These are phyloP conservation scores for Saccostrea glomerata DNA, from an alignment of 1,140 invertebrate genomes.

Conservation along the genomic window DNA sequence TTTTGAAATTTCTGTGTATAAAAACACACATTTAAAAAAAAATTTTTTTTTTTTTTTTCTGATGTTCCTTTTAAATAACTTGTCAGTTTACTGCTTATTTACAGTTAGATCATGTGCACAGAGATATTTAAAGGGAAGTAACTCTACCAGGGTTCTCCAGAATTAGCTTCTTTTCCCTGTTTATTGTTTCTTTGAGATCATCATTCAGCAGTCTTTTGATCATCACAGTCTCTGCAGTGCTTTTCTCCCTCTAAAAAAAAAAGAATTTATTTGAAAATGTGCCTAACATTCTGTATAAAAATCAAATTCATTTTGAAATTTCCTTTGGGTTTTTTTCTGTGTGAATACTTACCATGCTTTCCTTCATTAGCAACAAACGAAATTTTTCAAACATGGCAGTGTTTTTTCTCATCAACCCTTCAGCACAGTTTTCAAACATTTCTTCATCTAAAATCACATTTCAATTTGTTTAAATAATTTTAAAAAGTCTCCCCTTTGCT, in stretches of 20 bases:
- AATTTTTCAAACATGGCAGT: constrained; percentile 89
- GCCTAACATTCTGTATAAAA: neutral
- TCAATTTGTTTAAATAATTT: neutral
- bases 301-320: neutral
- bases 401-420: constrained; percentile 87
- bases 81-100: too few species aligned
- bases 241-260: constrained; percentile 62
- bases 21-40: too few species aligned
- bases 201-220: constrained; percentile 71
- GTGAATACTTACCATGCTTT: constrained; percentile 86
- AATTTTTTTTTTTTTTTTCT: too few species aligned
- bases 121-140: neutral
- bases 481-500: neutral
- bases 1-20: too few species aligned
- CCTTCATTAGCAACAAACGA: constrained; percentile 88
- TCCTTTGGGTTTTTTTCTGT: neutral
- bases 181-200: constrained; percentile 65
- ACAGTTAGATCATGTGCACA: neutral
- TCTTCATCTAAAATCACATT: constrained; percentile 83
- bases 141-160: constrained; percentile 66
- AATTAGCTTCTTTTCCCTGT: constrained; percentile 62
- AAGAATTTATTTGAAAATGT: neutral
- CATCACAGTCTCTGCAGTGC: constrained; percentile 71
- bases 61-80: too few species aligned
- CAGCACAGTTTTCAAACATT: constrained; percentile 87